Evolutionary conservation across 2,888 invertebrate genomes (phyloP).

Genomic region (Eupithecia centaureata): DNA sequence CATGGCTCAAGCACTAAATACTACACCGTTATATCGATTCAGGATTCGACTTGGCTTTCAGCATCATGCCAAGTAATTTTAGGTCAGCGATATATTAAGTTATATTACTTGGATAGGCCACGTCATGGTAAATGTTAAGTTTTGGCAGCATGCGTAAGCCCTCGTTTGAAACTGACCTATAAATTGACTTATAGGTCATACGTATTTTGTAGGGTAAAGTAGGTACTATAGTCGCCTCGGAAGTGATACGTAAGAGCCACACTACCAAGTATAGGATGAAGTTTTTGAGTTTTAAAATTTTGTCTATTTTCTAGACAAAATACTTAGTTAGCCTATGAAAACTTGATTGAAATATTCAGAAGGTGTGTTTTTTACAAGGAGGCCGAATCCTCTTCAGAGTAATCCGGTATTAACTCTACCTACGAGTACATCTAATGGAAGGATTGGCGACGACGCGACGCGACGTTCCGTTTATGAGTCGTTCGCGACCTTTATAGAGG

Average conservation of each 20-base stretch:
- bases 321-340: too few relatives aligned
- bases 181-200: background rate
- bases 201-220: background rate
- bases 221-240: too few relatives aligned
- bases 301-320: too few relatives aligned
- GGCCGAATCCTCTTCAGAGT: too few relatives aligned
- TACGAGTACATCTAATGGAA: background rate
- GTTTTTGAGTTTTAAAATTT: too few relatives aligned
- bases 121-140: slow-evolving; percentile 69
- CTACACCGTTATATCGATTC: slow-evolving; percentile 23
- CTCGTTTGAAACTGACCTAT: slow-evolving; percentile 57
- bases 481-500: background rate
- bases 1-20: background rate
- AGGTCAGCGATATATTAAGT: slow-evolving; percentile 73
- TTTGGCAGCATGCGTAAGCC: slow-evolving; percentile 67
- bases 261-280: too few relatives aligned
- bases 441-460: background rate
- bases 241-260: too few relatives aligned
- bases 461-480: background rate
- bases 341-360: too few relatives aligned
- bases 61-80: slow-evolving; percentile 71
- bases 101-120: slow-evolving; percentile 73
- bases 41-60: slow-evolving; percentile 15
- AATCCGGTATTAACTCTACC: too few relatives aligned
- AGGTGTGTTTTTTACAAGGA: too few relatives aligned